These are phyloP conservation scores for Sander lucioperca DNA, from an alignment of 2,113 vertebrate genomes.

Conservation along the genomic window DNA sequence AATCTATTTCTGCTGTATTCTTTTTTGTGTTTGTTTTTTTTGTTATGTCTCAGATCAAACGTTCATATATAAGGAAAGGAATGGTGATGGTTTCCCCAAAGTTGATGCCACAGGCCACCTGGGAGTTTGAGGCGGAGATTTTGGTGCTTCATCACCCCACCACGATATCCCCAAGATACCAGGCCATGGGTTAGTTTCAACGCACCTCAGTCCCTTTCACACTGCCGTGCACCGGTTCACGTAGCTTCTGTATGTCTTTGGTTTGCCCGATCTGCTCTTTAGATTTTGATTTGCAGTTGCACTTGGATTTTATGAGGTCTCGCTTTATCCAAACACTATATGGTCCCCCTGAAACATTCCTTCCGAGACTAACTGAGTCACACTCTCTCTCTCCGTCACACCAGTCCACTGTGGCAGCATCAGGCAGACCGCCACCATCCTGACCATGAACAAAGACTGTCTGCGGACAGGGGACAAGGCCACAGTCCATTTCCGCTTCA, in stretches of 20 bases:
- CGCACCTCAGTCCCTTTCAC: neutral
- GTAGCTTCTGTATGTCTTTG: neutral
- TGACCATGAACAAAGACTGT: conserved; percentile 97
- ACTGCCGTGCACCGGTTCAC: neutral
- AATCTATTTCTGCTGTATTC: neutral
- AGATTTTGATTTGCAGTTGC: neutral
- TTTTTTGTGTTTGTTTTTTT: neutral
- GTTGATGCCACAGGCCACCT: conserved; percentile 93
- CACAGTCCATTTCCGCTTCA: conserved; percentile 96
- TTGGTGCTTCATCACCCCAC: conserved; percentile 95
- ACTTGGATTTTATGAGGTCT: neutral
- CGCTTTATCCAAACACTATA: neutral
- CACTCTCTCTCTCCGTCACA: neutral
- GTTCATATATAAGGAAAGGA: conserved; percentile 95
- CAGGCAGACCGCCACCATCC: conserved; percentile 94
- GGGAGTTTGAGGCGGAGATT: conserved; percentile 98
- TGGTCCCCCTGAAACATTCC: neutral
- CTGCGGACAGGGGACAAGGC: conserved; percentile 96
- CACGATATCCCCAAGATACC: conserved; percentile 95
- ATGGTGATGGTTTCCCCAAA: conserved; percentile 98
- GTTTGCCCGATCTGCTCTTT: neutral
- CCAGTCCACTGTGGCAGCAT: conserved; percentile 97
- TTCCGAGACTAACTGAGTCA: neutral
- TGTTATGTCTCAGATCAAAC: conserved; percentile 88
- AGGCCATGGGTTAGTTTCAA: conserved; percentile 91